phyloP scores from a whole-genome alignment of 2,797 vertebrate species.

The Onychomys leucogaster region DNA sequence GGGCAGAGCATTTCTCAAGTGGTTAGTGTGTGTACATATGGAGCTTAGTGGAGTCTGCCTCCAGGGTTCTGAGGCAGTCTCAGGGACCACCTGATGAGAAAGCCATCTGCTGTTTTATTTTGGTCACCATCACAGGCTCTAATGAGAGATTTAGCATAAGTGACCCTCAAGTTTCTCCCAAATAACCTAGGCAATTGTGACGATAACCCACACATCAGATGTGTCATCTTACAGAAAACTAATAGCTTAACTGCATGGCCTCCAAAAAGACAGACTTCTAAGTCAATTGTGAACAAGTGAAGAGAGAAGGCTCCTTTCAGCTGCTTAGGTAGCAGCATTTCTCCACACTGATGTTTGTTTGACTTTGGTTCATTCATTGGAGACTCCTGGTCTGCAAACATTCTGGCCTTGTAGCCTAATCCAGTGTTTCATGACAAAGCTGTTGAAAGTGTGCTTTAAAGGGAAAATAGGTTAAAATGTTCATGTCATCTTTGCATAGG shows the following conservation, averaged over 20 bases:
- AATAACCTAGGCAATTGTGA: background rate
- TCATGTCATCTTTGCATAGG: too few species aligned
- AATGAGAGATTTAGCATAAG: background rate
- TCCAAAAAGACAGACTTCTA: background rate
- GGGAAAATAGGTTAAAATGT: background rate
- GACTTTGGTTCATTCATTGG: background rate
- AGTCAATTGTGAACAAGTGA: background rate
- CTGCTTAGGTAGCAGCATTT: background rate
- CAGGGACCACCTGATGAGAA: background rate
- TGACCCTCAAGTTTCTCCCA: background rate
- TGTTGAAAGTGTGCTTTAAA: background rate
- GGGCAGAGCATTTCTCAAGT: background rate
- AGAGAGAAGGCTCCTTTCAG: background rate
- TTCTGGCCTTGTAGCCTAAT: background rate
- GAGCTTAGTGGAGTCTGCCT: background rate
- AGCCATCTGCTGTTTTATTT: background rate
- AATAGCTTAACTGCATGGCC: background rate
- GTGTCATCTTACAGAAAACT: background rate
- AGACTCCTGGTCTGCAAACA: background rate
- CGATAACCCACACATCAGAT: background rate
- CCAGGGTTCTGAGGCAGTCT: background rate
- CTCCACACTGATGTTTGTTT: background rate
- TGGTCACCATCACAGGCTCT: background rate
- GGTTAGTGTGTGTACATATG: background rate
- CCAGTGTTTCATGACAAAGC: background rate